These are phyloP conservation scores for Priocnemis perturbator DNA, from an alignment of 2,888 invertebrate genomes.

Conservation along the genomic window DNA sequence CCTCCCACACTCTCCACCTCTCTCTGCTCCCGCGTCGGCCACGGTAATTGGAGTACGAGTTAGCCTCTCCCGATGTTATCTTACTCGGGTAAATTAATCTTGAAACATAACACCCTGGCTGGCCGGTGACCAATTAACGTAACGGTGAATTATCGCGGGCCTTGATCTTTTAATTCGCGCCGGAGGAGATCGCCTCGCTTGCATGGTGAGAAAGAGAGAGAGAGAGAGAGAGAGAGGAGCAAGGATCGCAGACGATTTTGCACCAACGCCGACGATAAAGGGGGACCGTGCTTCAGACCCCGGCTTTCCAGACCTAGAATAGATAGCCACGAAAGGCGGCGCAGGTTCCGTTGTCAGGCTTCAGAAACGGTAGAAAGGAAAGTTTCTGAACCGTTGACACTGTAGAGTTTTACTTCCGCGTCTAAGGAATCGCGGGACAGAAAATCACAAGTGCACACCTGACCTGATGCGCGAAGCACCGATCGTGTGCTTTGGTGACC, in stretches of 20 bases:
- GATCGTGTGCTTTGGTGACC: no score
- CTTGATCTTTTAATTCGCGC: conserved; percentile 32
- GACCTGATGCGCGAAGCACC: no score
- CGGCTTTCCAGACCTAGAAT: no score
- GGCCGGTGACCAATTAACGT: conserved; percentile 42
- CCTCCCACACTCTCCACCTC: no score
- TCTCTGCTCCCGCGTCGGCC: conserved; percentile 10
- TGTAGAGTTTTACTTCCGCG: no score
- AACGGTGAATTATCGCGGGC: conserved; percentile 51
- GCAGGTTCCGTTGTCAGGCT: no score
- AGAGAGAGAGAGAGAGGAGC: neutral
- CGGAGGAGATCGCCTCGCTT: conserved; percentile 8
- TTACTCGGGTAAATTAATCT: conserved; percentile 55
- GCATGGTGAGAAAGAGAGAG: neutral
- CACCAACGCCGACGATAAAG: neutral
- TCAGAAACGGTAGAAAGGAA: no score
- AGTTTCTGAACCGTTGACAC: no score
- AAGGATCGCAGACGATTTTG: neutral
- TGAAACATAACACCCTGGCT: conserved; percentile 40
- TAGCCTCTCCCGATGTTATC: conserved; percentile 44
- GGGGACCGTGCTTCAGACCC: no score
- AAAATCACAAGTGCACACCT: no score
- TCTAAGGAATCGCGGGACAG: no score
- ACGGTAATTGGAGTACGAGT: conserved; percentile 41
- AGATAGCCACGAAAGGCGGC: no score